Conservation (phyloP, 2,797 vertebrate genomes). For the Sebastes nivosus region DNA sequence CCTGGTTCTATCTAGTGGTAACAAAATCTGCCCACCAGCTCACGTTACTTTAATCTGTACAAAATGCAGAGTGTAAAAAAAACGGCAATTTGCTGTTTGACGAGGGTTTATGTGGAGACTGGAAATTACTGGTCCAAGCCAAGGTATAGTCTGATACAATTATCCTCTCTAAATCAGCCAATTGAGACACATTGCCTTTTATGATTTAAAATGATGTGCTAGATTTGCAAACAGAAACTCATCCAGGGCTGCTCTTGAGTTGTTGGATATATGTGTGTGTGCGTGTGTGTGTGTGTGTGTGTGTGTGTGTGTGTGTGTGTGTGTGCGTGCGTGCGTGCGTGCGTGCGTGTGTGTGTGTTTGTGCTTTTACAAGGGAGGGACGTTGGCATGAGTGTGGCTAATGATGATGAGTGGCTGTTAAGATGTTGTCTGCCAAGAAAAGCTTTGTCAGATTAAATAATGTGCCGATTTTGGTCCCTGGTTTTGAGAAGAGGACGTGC, state of each 20-base stretch:
- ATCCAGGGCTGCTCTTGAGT: not conserved
- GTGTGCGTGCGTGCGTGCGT: no score
- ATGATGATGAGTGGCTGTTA: conserved; percentile 20
- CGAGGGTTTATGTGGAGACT: not conserved
- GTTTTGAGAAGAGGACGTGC: conserved; percentile 15
- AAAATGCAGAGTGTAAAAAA: not conserved
- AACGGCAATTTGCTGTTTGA: not conserved
- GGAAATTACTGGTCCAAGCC: not conserved
- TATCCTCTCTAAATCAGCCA: not conserved
- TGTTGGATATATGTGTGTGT: not conserved
- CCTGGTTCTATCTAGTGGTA: not conserved
- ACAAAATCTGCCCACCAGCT: not conserved
- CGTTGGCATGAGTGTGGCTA: not conserved
- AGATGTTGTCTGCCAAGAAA: conserved; percentile 23
- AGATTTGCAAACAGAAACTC: not conserved
- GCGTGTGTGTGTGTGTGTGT: no score
- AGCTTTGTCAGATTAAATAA: conserved; percentile 8
- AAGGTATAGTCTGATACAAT: not conserved
- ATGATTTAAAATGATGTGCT: not conserved
- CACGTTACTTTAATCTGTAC: not conserved
- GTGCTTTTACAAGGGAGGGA: not conserved
- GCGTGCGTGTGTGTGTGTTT: no score
- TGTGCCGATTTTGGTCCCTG: conserved; percentile 3
- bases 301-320: no score
- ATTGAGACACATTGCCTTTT: not conserved